Evolutionary conservation across 2,797 vertebrate genomes (phyloP), one percentile per base, ranked within the genome.

Genomic region (Phoebastria nigripes): DNA sequence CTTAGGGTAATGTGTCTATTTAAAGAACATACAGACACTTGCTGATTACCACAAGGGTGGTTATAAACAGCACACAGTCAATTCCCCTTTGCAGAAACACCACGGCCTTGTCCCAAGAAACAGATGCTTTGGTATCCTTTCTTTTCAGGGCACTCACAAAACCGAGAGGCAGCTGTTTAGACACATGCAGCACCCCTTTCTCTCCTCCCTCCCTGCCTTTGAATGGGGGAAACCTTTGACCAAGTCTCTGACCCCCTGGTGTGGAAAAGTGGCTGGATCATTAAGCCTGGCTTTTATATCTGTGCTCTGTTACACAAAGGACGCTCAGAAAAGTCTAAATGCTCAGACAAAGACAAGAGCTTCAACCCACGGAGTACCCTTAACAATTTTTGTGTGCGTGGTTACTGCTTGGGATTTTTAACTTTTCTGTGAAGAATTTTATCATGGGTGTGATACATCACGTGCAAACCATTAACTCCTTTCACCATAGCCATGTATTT

Each of bases 1-100:
- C 86, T 95, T 67, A 87, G 81, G 86, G 88, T 90, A 86, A 89
- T 33, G 35, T 54, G 39, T 89, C 95, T 97, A 90, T 96, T 96
- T 95, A 89, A 91, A 94, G 96, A 89, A 82, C n/a, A 15, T 17
- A 73, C 59, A 67, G 92, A 80, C 94, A 85, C 93, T 92, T 69
- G 88, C 96, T 61, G 92, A 65, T 92, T 51, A 54, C 89, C 59
- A 56, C 88, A 82, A n/a, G 82, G 37, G 33, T 82, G 86, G 80
- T 63, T 95, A 85, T 51, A 91, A 94, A 93, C 77, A 82, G 86
- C 88, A 56, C 46, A 12, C 77, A 72, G 78, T 18, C 92, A 85
- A 87, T 90, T 93, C 76, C 58, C 92, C 44, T 62, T 42, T 67
- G 84, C 82, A 93, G 74, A 94, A 87, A 85, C 71, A 87, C 82